Evolutionary conservation across 2,888 invertebrate species (phyloP), one percentile per base, ranked within the genome.

Genomic region (Dendrolimus pini): DNA sequence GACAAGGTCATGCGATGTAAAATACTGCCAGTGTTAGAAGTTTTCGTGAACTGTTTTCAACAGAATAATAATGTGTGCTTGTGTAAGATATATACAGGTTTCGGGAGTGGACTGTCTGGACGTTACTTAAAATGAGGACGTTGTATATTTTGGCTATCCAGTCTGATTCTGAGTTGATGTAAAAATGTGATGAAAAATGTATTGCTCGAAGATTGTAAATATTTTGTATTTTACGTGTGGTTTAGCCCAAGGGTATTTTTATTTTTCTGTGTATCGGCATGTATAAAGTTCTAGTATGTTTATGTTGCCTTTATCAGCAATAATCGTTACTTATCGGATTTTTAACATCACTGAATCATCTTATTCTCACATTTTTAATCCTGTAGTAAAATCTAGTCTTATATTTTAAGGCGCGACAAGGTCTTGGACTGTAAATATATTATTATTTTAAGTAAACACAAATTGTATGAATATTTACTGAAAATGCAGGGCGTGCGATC

Each of bases 331-430:
- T 70, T 71, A 62, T 65, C 67, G 59, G 67, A 75, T 73, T 72
- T 68, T 67, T 72, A 67, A 72, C 74, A 70, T 75, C 72, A 74
- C 75, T 68, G 73, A 3, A 30, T n/a, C n/a, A 74, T 77, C 65
- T 62, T 72, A 75, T 69, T 78, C 72, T 84, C 82, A 82, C 78
- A 72, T 81, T 77, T 82, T 70, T 81, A 77, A 82, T 72, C 82
- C 77, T 77, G 81, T 87, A 87, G 89, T 88, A 88, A 89, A 89
- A 81, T 90, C 89, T 90, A 90, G 89, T 90, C 89, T 86, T 89
- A 89, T 78, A 78, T 85, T 47, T 47, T 89, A 89, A 86, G 88
- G 83, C 83, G 80, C 79, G 77, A 78, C 78, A 79, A 76, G 77
- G 82, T 84, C 82, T 85, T 81, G 78, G 76, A 83, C 78, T 89